phyloP scores from a whole-genome alignment of 2,113 vertebrate genomes.

The Podocnemis expansa region DNA sequence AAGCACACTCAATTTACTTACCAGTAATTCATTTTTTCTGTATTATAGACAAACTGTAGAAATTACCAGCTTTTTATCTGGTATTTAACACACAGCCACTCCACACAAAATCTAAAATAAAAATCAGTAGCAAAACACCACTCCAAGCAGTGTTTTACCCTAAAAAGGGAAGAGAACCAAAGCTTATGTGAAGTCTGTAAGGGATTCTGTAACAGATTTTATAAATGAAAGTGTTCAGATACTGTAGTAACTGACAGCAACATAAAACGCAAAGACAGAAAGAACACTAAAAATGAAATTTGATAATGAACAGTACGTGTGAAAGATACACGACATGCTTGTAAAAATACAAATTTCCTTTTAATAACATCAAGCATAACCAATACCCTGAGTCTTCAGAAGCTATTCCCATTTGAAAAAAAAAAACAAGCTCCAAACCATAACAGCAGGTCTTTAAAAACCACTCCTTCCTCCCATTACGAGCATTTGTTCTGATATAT shows the following conservation, averaged over 20 bases:
- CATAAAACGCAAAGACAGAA: neutral
- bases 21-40: neutral
- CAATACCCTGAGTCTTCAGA: neutral
- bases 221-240: neutral
- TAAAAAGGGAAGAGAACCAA: neutral
- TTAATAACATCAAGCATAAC: neutral
- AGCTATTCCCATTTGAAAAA: neutral
- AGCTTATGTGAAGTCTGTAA: neutral
- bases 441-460: neutral
- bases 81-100: neutral
- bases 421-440: neutral
- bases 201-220: neutral
- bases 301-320: neutral
- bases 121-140: neutral
- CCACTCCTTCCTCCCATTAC: too few species aligned
- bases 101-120: neutral
- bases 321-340: neutral
- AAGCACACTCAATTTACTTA: neutral
- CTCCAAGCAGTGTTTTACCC: neutral
- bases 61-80: too few species aligned
- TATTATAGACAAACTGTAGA: neutral
- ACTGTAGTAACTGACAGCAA: neutral
- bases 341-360: neutral
- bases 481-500: neutral
- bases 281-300: neutral